phyloP scores from a whole-genome alignment of 2,888 invertebrate genomes.

The Melieria picta region DNA sequence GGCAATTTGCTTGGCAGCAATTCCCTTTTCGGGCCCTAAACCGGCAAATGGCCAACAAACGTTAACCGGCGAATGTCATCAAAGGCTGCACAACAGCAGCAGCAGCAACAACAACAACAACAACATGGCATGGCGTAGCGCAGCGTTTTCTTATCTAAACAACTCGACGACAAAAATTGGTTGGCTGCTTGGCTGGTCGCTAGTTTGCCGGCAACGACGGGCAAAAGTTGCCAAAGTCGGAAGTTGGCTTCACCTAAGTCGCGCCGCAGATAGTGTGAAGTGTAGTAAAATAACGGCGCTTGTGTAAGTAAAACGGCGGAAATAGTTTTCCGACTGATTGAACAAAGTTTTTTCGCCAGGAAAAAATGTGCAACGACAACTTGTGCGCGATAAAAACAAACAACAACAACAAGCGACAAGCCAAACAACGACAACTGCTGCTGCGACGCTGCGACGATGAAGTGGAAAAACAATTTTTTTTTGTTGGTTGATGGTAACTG shows the following conservation, averaged over 20 bases:
- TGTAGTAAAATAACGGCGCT: constrained; percentile 40
- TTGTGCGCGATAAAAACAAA: background rate
- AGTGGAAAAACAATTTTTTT: too few species aligned
- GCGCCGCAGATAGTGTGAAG: background rate
- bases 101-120: background rate
- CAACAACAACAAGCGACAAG: background rate
- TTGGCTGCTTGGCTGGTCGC: constrained; percentile 17
- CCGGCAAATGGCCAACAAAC: too few species aligned
- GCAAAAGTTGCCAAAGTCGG: constrained; percentile 13
- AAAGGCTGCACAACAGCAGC: background rate
- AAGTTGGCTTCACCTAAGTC: constrained; percentile 11
- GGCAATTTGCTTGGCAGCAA: too few species aligned
- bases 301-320: constrained; percentile 33
- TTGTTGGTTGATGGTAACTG: too few species aligned
- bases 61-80: background rate
- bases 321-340: constrained; percentile 40
- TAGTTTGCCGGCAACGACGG: background rate
- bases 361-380: background rate
- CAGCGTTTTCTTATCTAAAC: constrained; percentile 46
- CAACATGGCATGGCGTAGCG: constrained; percentile 14
- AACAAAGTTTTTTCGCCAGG: constrained; percentile 31
- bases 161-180: constrained; percentile 41
- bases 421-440: too few species aligned
- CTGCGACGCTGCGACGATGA: too few species aligned
- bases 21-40: too few species aligned